Evolutionary conservation across 2,113 vertebrate species (phyloP), one percentile per base, ranked within the genome.

Genomic region (Tautogolabrus adspersus): DNA sequence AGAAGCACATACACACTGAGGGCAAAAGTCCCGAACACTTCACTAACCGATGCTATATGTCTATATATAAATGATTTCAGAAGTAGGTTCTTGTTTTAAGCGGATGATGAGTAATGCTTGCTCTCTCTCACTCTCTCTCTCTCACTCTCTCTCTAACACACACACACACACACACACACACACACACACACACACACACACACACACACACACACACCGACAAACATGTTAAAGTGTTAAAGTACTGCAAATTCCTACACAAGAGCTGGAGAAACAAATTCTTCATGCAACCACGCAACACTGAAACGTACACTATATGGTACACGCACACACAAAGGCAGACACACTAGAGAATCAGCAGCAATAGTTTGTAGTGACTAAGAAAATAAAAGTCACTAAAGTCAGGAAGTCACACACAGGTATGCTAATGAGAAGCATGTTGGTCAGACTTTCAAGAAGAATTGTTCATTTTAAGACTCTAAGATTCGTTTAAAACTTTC

Each of bases 301-400:
- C 18, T 54, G 65, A 77, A 66, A 75, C 77, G 61, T 80, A 60
- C 38, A 79, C 73, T 44, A 81, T 75, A 73, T 74, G 55, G 71
- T 13, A 49, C 47, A 49, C 7, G 6, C 47, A 18, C 47, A 19
- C 47, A 49, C 47, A 54, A 54, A 74, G 16, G 51, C 22, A 77
- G 49, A 72, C 59, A 70, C 60, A 46, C 13, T 9, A 49, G 30
- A 49, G 72, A 72, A 56, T 79, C 64, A 76, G 57, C 12, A 49
- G 58, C 76, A 86, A 86, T 19, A 79, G 66, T 75, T 66, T 65
- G 65, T 37, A 68, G 69, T 77, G 81, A 66, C 61, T 67, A 68
- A 82, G 59, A 47, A 64, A 10, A 68, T 84, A 67, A 71, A 42
- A 67, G 66, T 64, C 13, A 5, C 49, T 11, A 10, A 49, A 75